phyloP scores from a whole-genome alignment of 2,113 vertebrate genomes.

The Todiramphus saurophagus region DNA sequence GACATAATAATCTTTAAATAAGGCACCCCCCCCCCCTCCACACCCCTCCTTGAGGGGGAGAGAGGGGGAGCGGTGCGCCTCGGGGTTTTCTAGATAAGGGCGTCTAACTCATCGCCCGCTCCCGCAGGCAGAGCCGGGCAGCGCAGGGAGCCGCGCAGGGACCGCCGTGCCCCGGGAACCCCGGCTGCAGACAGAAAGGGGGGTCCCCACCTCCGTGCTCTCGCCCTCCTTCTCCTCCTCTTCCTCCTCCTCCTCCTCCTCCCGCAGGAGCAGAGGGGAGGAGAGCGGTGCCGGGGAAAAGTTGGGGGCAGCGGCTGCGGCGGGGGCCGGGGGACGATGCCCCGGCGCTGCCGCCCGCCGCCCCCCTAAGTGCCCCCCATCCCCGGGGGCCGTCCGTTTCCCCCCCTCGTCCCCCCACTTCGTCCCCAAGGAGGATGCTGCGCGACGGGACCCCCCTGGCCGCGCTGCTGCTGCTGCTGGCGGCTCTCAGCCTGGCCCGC shows the following conservation, averaged over 20 bases:
- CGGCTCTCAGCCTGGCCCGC: conserved; percentile 72
- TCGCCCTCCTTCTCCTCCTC: conserved; percentile 18
- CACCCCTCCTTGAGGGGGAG: not conserved
- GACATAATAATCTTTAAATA: conserved; percentile 75
- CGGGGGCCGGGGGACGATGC: not conserved
- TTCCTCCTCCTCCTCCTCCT: conserved; percentile 26
- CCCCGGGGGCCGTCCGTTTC: not conserved
- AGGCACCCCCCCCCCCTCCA: conserved; percentile 36
- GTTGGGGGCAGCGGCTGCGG: not conserved
- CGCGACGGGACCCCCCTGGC: conserved; percentile 73
- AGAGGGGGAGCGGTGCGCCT: conserved; percentile 26
- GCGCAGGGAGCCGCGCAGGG: not conserved
- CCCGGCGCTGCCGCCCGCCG: not conserved
- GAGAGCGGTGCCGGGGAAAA: conserved; percentile 36
- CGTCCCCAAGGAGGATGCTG: conserved; percentile 67
- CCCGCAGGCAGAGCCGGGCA: conserved; percentile 46
- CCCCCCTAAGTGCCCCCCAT: not conserved
- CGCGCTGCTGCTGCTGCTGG: conserved; percentile 68
- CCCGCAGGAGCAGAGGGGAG: conserved; percentile 22
- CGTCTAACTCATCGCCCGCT: conserved; percentile 6
- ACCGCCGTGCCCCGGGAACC: not conserved
- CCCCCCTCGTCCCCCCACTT: not conserved
- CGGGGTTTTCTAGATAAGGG: conserved; percentile 43
- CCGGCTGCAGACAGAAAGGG: conserved; percentile 3
- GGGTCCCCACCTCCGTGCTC: conserved; percentile 16